Conservation (phyloP, 2,797 vertebrate genomes). For the Pseudomugil tenellus region DNA sequence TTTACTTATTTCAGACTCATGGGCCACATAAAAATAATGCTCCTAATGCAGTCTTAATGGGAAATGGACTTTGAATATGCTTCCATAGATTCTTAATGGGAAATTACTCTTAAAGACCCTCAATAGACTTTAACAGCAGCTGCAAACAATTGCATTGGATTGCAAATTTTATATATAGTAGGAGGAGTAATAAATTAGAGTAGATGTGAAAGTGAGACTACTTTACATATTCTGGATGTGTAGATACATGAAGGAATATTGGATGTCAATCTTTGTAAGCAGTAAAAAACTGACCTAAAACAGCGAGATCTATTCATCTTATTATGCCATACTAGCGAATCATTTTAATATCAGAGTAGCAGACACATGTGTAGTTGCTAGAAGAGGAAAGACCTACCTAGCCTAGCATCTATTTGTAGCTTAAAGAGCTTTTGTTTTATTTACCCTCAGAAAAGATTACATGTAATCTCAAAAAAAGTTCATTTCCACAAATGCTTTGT, state of each 20-base stretch:
- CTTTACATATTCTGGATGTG: not conserved
- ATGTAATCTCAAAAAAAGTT: not conserved
- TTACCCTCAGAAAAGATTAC: constrained; percentile 2
- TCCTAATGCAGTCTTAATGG: constrained; percentile 11
- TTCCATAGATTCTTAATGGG: not conserved
- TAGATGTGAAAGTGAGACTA: not conserved
- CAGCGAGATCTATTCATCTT: not conserved
- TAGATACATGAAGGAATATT: not conserved
- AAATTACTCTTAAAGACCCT: not conserved
- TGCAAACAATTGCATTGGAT: not conserved
- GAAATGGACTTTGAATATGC: constrained; percentile 14
- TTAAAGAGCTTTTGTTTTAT: constrained; percentile 5
- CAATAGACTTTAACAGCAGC: not conserved
- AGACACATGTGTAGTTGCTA: not conserved
- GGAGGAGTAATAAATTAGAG: not conserved
- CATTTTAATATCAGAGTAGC: not conserved
- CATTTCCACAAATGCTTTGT: not conserved
- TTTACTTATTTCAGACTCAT: constrained; percentile 15
- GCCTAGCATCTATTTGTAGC: not conserved
- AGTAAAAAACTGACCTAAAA: not conserved
- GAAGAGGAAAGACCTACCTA: not conserved
- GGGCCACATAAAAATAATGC: constrained; percentile 16
- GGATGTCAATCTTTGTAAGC: not conserved
- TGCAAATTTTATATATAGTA: not conserved
- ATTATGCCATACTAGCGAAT: not conserved